A percentile compares a stretch with the other conserved stretches of the same genome.
phyloP scores from a whole-genome alignment of 2,888 invertebrate genomes.

The Parnassius glacialis region DNA sequence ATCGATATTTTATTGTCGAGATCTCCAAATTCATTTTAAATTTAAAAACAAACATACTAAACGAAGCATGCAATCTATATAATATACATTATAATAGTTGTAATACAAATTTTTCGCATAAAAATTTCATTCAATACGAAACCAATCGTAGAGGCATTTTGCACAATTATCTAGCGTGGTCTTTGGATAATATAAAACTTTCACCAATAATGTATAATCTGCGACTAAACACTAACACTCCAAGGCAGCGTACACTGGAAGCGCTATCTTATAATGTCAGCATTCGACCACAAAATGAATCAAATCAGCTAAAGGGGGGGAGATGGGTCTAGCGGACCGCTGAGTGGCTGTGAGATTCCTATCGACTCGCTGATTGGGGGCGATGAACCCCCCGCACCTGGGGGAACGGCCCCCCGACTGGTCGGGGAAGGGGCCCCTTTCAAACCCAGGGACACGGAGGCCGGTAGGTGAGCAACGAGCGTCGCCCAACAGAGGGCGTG shows the following conservation, averaged over 20 bases:
- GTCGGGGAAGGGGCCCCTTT: no score
- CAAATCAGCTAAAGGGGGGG: no score
- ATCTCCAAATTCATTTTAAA: conserved; percentile 18
- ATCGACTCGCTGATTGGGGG: no score
- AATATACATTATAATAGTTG: not conserved
- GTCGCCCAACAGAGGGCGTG: no score
- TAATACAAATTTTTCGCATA: not conserved
- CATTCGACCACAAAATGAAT: conserved; percentile 14
- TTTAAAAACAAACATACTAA: conserved; percentile 11
- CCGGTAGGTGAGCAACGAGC: no score
- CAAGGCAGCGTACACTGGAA: conserved; percentile 4
- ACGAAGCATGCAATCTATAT: not conserved
- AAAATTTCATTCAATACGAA: not conserved
- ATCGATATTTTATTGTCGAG: conserved; percentile 26
- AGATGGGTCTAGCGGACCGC: no score
- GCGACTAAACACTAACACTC: conserved; percentile 3
- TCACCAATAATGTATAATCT: not conserved
- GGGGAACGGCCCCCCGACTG: no score
- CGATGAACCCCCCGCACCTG: no score
- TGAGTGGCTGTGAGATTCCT: no score
- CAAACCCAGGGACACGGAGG: no score
- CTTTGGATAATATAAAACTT: conserved; percentile 12
- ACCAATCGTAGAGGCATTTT: not conserved
- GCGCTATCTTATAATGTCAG: conserved; percentile 8
- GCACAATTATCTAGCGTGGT: not conserved